Percentiles rank a stretch among this genome's conserved stretches.
Conservation (phyloP, 2,797 vertebrate genomes). For the Siniperca undulata region DNA sequence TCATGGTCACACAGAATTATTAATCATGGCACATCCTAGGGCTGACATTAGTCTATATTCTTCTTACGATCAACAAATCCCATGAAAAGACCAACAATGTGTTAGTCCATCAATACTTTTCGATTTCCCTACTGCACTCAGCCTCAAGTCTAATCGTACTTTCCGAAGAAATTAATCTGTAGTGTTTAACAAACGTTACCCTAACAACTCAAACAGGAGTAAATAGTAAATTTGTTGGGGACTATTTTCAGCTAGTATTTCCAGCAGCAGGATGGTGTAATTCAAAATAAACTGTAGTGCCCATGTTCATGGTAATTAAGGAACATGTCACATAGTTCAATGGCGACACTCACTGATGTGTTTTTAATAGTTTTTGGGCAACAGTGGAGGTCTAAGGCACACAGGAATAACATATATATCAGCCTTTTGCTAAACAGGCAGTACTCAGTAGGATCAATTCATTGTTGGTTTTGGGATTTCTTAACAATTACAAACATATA, state of each 20-base stretch:
- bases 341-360: not conserved
- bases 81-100: not conserved
- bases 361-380: slow-evolving; percentile 16
- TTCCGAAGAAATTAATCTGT: not conserved
- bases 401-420: not conserved
- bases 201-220: not conserved
- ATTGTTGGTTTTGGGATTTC: slow-evolving; percentile 5
- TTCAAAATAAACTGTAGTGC: slow-evolving; percentile 17
- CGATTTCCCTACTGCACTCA: not conserved
- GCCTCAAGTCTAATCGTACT: not conserved
- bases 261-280: not conserved
- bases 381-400: not conserved
- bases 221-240: slow-evolving; percentile 4
- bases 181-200: not conserved
- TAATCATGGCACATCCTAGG: not conserved
- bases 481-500: not conserved
- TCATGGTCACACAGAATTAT: not conserved
- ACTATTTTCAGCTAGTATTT: slow-evolving; percentile 24
- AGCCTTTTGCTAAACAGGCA: not conserved
- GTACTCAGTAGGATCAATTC: no score
- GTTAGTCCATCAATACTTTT: not conserved
- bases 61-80: not conserved
- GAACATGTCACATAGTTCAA: not conserved
- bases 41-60: not conserved
- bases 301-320: not conserved